phyloP scores from a whole-genome alignment of 1,140 invertebrate species.

The Spodoptera litura region DNA sequence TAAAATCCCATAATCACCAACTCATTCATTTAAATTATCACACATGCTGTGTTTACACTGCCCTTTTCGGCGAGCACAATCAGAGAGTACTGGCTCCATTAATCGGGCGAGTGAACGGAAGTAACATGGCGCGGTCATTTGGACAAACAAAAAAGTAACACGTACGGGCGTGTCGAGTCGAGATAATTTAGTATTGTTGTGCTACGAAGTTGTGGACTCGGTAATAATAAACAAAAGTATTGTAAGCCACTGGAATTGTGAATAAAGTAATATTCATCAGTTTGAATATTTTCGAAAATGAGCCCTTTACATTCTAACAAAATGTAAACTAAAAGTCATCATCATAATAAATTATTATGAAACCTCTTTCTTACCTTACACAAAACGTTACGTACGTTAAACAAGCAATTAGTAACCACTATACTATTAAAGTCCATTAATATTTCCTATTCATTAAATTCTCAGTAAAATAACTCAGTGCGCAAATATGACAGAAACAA shows the following conservation, averaged over 20 bases:
- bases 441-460: conserved; percentile 1
- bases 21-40: conserved; percentile 38
- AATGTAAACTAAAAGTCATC: too few relatives aligned
- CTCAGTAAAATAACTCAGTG: conserved; percentile 6
- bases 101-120: conserved; percentile 46
- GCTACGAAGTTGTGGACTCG: conserved; percentile 2
- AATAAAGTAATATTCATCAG: too few relatives aligned
- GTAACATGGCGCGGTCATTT: conserved; percentile 51
- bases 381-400: too few relatives aligned
- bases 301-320: too few relatives aligned
- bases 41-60: conserved; percentile 34
- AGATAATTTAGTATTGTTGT: conserved; percentile 44
- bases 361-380: not conserved
- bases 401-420: not conserved
- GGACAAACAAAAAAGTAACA: conserved; percentile 53
- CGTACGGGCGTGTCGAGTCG: conserved; percentile 35
- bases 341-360: too few relatives aligned
- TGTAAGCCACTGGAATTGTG: not conserved
- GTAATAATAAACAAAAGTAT: not conserved
- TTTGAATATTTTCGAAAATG: too few relatives aligned
- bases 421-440: not conserved
- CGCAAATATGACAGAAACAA: conserved; percentile 28
- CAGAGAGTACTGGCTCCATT: conserved; percentile 25
- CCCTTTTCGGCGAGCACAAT: not conserved
- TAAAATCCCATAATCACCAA: conserved; percentile 27